Evolutionary conservation across 2,113 vertebrate species (phyloP).

Genomic region (Anguilla japonica): DNA sequence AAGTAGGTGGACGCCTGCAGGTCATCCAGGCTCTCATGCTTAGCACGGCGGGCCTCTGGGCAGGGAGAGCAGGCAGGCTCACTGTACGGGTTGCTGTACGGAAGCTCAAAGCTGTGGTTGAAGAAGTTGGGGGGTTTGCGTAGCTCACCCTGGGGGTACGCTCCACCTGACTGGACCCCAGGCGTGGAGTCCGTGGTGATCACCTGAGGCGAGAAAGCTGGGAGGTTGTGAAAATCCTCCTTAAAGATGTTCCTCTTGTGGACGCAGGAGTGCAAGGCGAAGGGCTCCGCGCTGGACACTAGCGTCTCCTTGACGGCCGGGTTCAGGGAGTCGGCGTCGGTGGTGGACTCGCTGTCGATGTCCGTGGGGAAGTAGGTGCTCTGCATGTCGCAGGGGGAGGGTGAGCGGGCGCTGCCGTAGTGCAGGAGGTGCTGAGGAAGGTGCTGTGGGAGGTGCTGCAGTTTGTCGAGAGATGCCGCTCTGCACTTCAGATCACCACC

Average conservation of each 20-base stretch:
- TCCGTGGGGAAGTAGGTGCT: slow-evolving; percentile 88
- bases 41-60: slow-evolving; percentile 74
- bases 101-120: slow-evolving; percentile 83
- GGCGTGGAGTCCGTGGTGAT: slow-evolving; percentile 64
- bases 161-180: slow-evolving; percentile 54
- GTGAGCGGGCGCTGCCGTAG: slow-evolving; percentile 48
- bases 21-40: slow-evolving; percentile 90
- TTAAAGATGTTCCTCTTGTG: slow-evolving; percentile 89
- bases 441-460: slow-evolving; percentile 70
- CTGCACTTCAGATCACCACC: slow-evolving; percentile 76
- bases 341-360: slow-evolving; percentile 78
- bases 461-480: slow-evolving; percentile 81
- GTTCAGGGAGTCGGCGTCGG: slow-evolving; percentile 77
- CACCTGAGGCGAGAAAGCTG: slow-evolving; percentile 77
- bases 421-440: background rate
- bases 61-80: slow-evolving; percentile 72
- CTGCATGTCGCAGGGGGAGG: slow-evolving; percentile 80
- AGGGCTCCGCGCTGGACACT: slow-evolving; percentile 62
- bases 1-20: slow-evolving; percentile 95
- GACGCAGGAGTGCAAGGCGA: slow-evolving; percentile 70
- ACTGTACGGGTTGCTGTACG: slow-evolving; percentile 83
- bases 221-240: slow-evolving; percentile 87
- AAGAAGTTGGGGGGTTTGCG: slow-evolving; percentile 68
- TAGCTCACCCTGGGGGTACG: slow-evolving; percentile 60
- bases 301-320: slow-evolving; percentile 74